A percentile compares a stretch with the other conserved stretches of the same genome.
These are phyloP conservation scores for Cataglyphis rosenhaueri DNA, from an alignment of 2,888 invertebrate species.

Conservation along the genomic window DNA sequence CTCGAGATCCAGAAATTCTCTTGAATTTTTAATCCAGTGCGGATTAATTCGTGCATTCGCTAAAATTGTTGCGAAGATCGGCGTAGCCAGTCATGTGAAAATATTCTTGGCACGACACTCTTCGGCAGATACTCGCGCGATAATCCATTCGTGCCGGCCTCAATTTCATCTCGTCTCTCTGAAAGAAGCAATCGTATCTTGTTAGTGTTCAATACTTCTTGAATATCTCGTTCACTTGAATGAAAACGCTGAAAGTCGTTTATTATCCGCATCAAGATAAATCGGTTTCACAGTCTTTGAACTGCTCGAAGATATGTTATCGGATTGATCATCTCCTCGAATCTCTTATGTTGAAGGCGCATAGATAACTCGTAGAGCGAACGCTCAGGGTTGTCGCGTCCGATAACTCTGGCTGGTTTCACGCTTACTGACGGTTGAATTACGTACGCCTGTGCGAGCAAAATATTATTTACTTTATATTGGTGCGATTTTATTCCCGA, in stretches of 20 bases:
- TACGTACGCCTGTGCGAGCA: not conserved
- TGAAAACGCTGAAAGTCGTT: not conserved
- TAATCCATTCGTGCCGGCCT: slow-evolving; percentile 52
- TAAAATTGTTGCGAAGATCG: slow-evolving; percentile 50
- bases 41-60: slow-evolving; percentile 37
- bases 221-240: not conserved
- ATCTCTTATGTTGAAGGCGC: not conserved
- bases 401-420: slow-evolving; percentile 13
- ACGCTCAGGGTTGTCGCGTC: not conserved
- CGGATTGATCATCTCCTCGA: slow-evolving; percentile 1
- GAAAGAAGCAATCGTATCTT: slow-evolving; percentile 19
- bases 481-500: slow-evolving; percentile 1
- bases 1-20: not conserved
- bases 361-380: not conserved
- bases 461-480: slow-evolving; percentile 20
- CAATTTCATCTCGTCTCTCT: slow-evolving; percentile 6
- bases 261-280: not conserved
- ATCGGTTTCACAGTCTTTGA: not conserved
- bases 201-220: not conserved
- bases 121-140: slow-evolving; percentile 13
- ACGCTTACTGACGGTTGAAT: not conserved
- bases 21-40: not conserved
- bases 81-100: slow-evolving; percentile 27
- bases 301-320: not conserved
- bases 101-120: slow-evolving; percentile 63